Evolutionary conservation across 2,113 vertebrate genomes (phyloP).

Genomic region (Salvelinus alpinus): DNA sequence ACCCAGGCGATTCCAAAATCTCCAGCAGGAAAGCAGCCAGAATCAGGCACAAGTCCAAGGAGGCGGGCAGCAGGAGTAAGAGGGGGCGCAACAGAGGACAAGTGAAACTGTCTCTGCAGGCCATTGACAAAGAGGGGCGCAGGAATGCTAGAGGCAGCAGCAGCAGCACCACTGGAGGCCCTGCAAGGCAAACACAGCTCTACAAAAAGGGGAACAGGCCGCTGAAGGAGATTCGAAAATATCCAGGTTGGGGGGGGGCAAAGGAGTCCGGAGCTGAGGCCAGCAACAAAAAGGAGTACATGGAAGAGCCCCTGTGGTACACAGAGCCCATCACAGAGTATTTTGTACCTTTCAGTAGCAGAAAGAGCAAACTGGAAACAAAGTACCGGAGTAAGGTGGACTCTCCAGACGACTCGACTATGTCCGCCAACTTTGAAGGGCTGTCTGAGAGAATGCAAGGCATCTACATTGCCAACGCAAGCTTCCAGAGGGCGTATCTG

Average conservation of each 20-base stretch:
- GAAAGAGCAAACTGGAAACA: conserved; percentile 95
- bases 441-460: conserved; percentile 87
- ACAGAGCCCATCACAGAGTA: conserved; percentile 96
- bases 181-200: conserved; percentile 78
- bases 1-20: conserved; percentile 82
- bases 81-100: conserved; percentile 83
- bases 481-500: conserved; percentile 89
- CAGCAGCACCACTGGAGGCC: conserved; percentile 69
- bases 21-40: conserved; percentile 79
- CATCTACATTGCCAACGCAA: conserved; percentile 85
- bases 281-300: conserved; percentile 86
- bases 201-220: conserved; percentile 88
- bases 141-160: conserved; percentile 74
- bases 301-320: conserved; percentile 98
- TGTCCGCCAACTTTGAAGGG: conserved; percentile 78
- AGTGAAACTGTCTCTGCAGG: conserved; percentile 80
- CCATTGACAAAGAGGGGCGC: conserved; percentile 79
- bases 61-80: conserved; percentile 80
- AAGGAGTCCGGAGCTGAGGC: conserved; percentile 79
- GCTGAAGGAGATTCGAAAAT: conserved; percentile 84
- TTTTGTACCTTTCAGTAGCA: conserved; percentile 89
- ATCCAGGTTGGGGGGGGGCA: conserved; percentile 74
- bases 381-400: conserved; percentile 87
- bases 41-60: conserved; percentile 89
- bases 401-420: conserved; percentile 62